These are phyloP conservation scores for Megaceryle alcyon DNA, from an alignment of 2,797 vertebrate species.

Conservation along the genomic window DNA sequence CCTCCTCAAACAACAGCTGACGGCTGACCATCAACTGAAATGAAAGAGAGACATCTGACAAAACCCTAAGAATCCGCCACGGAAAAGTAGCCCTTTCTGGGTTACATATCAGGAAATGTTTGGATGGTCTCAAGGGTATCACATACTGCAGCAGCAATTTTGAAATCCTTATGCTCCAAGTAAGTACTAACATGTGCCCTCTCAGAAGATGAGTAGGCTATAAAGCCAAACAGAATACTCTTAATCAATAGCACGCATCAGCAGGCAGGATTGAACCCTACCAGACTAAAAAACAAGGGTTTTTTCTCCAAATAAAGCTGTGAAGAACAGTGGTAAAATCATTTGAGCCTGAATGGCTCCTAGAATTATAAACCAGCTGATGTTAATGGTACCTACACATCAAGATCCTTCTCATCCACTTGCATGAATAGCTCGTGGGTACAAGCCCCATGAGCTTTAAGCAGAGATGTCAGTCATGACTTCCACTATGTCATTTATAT, in stretches of 20 bases:
- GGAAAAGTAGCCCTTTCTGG: neutral
- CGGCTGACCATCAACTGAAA: neutral
- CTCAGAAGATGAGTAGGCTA: neutral
- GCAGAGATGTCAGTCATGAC: neutral
- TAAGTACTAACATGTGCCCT: neutral
- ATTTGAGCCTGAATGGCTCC: neutral
- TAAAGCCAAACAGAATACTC: neutral
- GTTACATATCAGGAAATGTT: neutral
- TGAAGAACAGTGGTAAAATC: neutral
- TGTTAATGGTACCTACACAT: rapidly evolving
- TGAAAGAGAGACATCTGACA: neutral
- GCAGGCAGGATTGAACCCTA: neutral
- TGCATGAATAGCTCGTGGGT: neutral
- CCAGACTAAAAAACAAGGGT: neutral
- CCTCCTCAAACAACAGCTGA: neutral
- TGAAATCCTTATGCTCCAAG: neutral
- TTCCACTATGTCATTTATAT: neutral
- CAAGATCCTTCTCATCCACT: neutral
- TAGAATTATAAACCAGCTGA: neutral
- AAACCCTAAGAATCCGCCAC: neutral
- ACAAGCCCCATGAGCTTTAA: neutral
- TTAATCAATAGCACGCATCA: neutral
- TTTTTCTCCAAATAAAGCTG: neutral
- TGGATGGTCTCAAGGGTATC: neutral
- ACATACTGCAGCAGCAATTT: neutral